These are phyloP conservation scores for Tragelaphus oryx DNA, from an alignment of 2,797 vertebrate genomes.

Conservation along the genomic window DNA sequence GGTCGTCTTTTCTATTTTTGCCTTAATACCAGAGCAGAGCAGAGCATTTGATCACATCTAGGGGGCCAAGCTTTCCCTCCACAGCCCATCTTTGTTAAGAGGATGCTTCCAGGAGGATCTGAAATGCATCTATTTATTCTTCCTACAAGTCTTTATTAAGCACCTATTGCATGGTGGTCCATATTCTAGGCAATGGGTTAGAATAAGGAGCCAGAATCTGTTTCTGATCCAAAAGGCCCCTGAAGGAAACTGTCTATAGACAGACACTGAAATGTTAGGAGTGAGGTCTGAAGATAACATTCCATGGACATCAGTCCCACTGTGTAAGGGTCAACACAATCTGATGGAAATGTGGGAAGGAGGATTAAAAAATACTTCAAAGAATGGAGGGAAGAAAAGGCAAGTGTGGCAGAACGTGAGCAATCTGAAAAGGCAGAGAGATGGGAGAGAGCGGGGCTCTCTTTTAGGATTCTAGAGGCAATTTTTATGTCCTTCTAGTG, in stretches of 20 bases:
- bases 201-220: neutral
- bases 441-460: neutral
- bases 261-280: neutral
- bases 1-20: neutral
- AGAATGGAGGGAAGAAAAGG: neutral
- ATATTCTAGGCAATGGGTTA: neutral
- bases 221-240: neutral
- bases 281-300: neutral
- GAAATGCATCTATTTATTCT: neutral
- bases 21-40: neutral
- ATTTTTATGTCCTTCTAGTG: neutral
- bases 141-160: neutral
- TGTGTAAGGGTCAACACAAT: fast-evolving
- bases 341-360: neutral
- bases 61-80: neutral
- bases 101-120: neutral
- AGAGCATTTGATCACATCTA: neutral
- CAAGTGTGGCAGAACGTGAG: neutral
- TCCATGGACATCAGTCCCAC: neutral
- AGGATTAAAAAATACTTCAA: neutral
- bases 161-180: neutral
- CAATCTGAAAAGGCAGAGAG: neutral
- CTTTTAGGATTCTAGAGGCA: neutral
- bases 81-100: neutral
- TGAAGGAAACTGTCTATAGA: neutral